Conservation (phyloP, 2,797 vertebrate genomes). For the Protosalanx chinensis region DNA sequence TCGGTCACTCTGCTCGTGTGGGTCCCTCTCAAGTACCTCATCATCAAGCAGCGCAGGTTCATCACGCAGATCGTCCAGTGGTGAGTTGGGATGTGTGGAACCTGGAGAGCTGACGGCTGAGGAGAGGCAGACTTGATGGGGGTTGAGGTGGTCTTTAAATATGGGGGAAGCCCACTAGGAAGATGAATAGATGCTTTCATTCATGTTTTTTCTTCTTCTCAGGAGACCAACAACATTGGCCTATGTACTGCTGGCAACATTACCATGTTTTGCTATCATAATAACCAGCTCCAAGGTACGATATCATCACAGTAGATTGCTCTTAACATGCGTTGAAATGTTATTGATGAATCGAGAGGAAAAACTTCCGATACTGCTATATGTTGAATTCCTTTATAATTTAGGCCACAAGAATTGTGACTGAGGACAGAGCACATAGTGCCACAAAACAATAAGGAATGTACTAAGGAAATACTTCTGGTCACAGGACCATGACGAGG, state of each 20-base stretch:
- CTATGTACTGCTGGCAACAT: slow-evolving; percentile 72
- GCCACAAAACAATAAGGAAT: slow-evolving; percentile 10
- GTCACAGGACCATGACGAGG: slow-evolving; percentile 50
- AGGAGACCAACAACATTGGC: slow-evolving; percentile 77
- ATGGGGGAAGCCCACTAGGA: not conserved
- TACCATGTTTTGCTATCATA: slow-evolving; percentile 79
- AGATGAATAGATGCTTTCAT: not conserved
- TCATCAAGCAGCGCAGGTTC: slow-evolving; percentile 61
- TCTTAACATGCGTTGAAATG: not conserved
- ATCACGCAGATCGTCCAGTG: slow-evolving; percentile 68
- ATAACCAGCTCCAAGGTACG: slow-evolving; percentile 79
- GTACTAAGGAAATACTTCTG: slow-evolving; percentile 2
- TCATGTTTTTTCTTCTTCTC: slow-evolving; percentile 35
- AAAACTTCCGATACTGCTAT: too few relatives aligned
- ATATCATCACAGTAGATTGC: not conserved
- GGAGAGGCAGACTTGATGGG: not conserved
- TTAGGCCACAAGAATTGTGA: slow-evolving; percentile 17
- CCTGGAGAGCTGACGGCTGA: too few relatives aligned
- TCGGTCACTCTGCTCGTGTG: slow-evolving; percentile 76
- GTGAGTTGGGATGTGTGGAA: slow-evolving; percentile 64
- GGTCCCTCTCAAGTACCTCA: slow-evolving; percentile 80
- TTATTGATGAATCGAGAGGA: not conserved
- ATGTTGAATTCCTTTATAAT: slow-evolving; percentile 6
- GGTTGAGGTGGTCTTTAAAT: not conserved
- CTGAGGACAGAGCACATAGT: slow-evolving; percentile 22